Evolutionary conservation across 2,113 vertebrate species (phyloP), one percentile per base, ranked within the genome.

Genomic region (Callaeas wilsoni): DNA sequence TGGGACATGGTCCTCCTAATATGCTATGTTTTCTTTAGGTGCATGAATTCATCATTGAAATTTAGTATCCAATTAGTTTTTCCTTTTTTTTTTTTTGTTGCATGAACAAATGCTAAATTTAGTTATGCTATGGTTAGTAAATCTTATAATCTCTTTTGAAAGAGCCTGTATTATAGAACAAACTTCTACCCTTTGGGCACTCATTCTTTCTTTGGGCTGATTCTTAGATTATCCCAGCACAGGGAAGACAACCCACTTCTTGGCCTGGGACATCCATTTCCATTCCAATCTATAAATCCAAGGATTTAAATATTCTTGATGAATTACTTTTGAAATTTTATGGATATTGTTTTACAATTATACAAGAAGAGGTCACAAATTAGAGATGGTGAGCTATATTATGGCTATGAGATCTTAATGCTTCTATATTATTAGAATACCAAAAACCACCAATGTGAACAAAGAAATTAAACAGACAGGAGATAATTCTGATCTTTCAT

Each of bases 281-380:
- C 33, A 35, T 86, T 92, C 75, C 93, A 75, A 75, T 56, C 79
- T 94, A 87, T 81, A 94, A 87, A 87, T 7, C 17, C 33, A 94
- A 89, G 20, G 59, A 84, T 47, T 80, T 65, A 81, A 68, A 73
- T 90, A 96, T 44, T 35, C n/a, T 94, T 80, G 22, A 68, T 93
- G 19, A 95, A 93, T 50, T 79, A 86, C 65, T 81, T 96, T 84
- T 87, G 60, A 95, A 85, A 91, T 76, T 22, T 68, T 93, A 76
- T 60, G 74, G 22, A 29, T 91, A 76, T 56, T 89, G n/a, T 74
- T 94, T 91, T 82, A 44, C 41, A 64, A 79, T 75, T 46, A 52
- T 37, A 79, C 21, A 90, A 92, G 85, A 91, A 59, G 73, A 64
- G 84, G 56, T 70, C 64, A 82, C 19, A 86, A 77, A 80, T 57